Conservation (phyloP, 2,113 vertebrate genomes). For the Zosterops japonicus region DNA sequence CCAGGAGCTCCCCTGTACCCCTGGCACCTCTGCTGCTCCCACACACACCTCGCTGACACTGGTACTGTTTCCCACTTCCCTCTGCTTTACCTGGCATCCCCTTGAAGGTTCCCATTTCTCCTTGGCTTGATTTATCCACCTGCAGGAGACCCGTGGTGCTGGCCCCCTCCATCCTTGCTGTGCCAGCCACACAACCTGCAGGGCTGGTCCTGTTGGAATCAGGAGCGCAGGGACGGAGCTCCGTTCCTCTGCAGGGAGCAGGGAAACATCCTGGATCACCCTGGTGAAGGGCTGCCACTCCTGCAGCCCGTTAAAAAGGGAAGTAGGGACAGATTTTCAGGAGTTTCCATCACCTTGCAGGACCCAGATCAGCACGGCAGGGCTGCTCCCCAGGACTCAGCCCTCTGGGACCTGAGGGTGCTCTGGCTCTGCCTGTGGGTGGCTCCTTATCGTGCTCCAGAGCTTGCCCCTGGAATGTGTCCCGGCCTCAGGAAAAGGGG, state of each 20-base stretch:
- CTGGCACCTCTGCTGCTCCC: not conserved
- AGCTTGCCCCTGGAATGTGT: not conserved
- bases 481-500: not conserved
- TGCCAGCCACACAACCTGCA: too few species aligned
- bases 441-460: too few species aligned
- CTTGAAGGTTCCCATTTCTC: not conserved
- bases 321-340: not conserved
- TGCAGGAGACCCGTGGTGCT: too few species aligned
- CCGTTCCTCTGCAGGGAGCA: not conserved
- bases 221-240: too few species aligned
- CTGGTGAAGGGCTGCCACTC: not conserved
- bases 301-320: not conserved
- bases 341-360: not conserved
- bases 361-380: accelerated
- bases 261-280: not conserved
- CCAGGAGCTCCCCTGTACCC: too few species aligned
- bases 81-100: not conserved
- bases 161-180: too few species aligned
- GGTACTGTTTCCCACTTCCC: not conserved
- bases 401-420: not conserved
- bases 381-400: not conserved
- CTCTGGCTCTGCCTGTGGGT: not conserved
- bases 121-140: not conserved
- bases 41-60: accelerated
- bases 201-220: too few species aligned